phyloP scores from a whole-genome alignment of 2,113 vertebrate genomes.

The Serilophus lunatus region DNA sequence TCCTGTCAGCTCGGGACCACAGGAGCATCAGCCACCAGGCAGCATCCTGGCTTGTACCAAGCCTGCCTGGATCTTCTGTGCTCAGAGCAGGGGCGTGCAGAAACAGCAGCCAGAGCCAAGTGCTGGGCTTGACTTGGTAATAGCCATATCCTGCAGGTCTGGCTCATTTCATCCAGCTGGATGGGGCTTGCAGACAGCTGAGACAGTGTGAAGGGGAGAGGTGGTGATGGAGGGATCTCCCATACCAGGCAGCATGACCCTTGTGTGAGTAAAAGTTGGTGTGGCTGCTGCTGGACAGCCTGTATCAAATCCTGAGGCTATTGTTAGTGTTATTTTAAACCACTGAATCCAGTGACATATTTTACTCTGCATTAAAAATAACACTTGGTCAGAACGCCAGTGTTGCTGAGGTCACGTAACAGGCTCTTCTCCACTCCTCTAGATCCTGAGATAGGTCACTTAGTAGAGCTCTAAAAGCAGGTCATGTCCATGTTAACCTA shows the following conservation, averaged over 20 bases:
- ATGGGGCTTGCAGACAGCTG: not conserved
- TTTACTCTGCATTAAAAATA: not conserved
- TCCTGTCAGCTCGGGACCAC: rapidly evolving
- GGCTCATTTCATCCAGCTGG: not conserved
- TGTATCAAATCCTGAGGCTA: not conserved
- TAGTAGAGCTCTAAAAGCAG: not conserved
- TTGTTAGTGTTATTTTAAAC: not conserved
- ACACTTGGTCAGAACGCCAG: not conserved
- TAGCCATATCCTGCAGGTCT: rapidly evolving
- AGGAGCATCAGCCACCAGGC: not conserved
- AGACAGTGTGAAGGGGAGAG: not conserved
- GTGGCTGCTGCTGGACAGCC: not conserved
- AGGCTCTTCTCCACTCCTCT: not conserved
- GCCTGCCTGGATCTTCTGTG: not conserved
- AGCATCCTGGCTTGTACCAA: not conserved
- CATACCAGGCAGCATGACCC: rapidly evolving
- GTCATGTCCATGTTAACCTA: rapidly evolving
- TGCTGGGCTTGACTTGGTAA: not conserved
- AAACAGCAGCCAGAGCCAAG: not conserved
- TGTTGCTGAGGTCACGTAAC: not conserved
- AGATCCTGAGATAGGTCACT: not conserved
- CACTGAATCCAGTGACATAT: not conserved
- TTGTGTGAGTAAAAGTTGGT: not conserved
- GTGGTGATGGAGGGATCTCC: not conserved
- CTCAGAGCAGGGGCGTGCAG: not conserved